Base-by-base conservation (phyloP, 2,888 invertebrate species). In the Resseliella maxima region DNA sequence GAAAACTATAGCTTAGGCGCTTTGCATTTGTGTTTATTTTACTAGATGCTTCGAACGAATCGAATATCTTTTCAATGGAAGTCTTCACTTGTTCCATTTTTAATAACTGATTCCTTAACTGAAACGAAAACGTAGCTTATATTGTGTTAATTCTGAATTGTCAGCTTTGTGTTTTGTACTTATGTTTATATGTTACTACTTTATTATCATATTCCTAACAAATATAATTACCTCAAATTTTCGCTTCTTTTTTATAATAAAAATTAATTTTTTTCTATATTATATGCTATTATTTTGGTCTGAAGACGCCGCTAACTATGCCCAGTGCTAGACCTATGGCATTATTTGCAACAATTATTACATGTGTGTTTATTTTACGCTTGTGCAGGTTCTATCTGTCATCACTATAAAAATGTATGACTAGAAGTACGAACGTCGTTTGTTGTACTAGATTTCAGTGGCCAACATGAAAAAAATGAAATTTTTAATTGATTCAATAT, bases 321-420 rank as follows among this genome's bases (percentile, higher is more conserved):
- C 83, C 24, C 38, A 83, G 38, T 38, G 21, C 38, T 24, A 83
- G 24, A 83, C n/a, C 38, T 83, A 38, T 35, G 72, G 72, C 72
- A 72, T 72, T n/a, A 31, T 12, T 72, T n/a, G 27, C 72, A 72
- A 72, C 72, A 72, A 38, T 5, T 38, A 38, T 83, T 83, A 83
- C 83, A 83, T 83, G 83, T 83, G 83, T 83, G 83, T 83, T 83
- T 83, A 83, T 83, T 83, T 83, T 83, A 83, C 83, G 83, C 83
- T 83, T 83, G 83, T 83, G 83, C 83, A 38, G 83, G 83, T 38
- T 38, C 6, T 2, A 38, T n/a, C 38, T 83, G 83, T 83, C 83
- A 83, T 38, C 18, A 27, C 1, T 31, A 12, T 24, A 15, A 83
- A 38, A n/a, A 50, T 15, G 46, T 15, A 50, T 2, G 46, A 50